Evolutionary conservation across 2,888 invertebrate genomes (phyloP).

Genomic region (Harpalus rufipes): DNA sequence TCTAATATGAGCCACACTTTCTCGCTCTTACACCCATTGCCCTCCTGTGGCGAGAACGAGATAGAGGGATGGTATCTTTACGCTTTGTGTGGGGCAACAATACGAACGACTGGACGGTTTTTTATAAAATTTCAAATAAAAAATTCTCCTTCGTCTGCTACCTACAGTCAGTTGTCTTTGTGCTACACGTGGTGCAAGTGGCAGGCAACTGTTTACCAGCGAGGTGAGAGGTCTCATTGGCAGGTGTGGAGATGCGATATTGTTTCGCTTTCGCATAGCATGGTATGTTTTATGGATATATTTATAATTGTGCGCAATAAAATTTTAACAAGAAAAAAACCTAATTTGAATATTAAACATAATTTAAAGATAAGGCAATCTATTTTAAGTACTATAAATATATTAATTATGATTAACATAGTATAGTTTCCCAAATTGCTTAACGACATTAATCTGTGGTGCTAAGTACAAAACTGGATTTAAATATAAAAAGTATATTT

Average conservation of each 20-base stretch:
- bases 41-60: not conserved
- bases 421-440: not conserved
- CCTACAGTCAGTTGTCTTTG: slow-evolving; percentile 18
- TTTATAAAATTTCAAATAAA: slow-evolving; percentile 50
- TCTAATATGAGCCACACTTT: not conserved
- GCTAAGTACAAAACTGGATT: not conserved
- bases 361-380: not conserved
- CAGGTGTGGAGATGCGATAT: not conserved
- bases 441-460: not conserved
- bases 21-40: not conserved
- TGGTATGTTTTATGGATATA: not conserved
- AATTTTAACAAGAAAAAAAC: not conserved
- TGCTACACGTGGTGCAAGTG: slow-evolving; percentile 4
- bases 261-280: not conserved
- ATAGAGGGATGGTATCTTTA: slow-evolving; percentile 2
- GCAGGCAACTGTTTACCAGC: slow-evolving; percentile 14
- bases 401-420: not conserved
- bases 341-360: not conserved
- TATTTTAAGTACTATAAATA: not conserved
- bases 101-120: slow-evolving; percentile 10
- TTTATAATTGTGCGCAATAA: not conserved
- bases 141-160: slow-evolving; percentile 33
- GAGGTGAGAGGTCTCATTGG: too few relatives aligned
- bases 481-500: not conserved
- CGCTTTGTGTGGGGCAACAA: not conserved